Conservation (phyloP, 2,113 vertebrate genomes). For the Stomatorhinus ivindoensis region DNA sequence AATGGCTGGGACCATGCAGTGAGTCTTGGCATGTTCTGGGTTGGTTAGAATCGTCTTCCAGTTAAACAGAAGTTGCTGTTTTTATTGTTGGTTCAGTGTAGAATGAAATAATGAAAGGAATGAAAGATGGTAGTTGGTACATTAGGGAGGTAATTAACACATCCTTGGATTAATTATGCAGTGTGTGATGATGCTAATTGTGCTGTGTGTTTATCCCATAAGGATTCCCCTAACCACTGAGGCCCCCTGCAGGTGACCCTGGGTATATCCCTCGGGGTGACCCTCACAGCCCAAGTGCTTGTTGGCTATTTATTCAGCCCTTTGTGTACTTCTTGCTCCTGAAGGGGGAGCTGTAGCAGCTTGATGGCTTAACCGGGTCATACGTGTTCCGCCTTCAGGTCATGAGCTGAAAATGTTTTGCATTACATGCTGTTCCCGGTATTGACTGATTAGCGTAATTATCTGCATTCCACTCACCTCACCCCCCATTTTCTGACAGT, state of each 20-base stretch:
- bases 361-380: neutral
- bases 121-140: neutral
- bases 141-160: neutral
- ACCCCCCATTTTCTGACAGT: constrained; percentile 55
- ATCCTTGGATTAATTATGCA: neutral
- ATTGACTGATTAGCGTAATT: constrained; percentile 13
- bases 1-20: neutral
- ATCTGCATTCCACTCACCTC: neutral
- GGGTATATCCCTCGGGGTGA: neutral
- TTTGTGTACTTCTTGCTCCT: neutral
- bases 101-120: neutral
- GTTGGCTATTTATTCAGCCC: neutral
- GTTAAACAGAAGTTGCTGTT: neutral
- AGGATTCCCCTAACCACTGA: neutral
- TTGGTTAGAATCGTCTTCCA: neutral
- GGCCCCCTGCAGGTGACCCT: neutral
- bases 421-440: neutral
- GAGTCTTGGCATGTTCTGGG: neutral
- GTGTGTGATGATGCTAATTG: neutral
- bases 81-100: neutral
- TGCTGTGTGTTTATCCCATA: neutral
- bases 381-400: neutral
- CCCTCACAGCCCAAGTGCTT: neutral
- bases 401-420: neutral
- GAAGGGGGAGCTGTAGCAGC: neutral